Evolutionary conservation across 1,140 invertebrate species (phyloP).

Genomic region (Pogonognathellus flavescens): DNA sequence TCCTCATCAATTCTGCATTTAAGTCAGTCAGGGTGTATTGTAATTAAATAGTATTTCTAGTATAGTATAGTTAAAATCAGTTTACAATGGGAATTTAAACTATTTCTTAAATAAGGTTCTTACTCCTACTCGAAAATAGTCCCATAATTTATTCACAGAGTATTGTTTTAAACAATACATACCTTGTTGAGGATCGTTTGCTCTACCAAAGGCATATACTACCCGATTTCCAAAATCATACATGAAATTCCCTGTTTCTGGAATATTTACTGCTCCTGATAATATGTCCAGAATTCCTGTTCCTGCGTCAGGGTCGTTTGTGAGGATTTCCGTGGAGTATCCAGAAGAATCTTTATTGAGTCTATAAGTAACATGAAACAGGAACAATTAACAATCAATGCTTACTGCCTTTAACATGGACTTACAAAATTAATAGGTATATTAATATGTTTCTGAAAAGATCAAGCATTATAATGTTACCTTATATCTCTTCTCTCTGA

Average conservation of each 20-base stretch:
- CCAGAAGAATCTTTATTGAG: slow-evolving; percentile 19
- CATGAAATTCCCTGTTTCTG: slow-evolving; percentile 63
- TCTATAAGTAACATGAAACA: too few species aligned
- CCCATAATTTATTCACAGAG: slow-evolving; percentile 67
- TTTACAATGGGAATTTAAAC: slow-evolving; percentile 29
- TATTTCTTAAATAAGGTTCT: slow-evolving; percentile 64
- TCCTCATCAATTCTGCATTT: slow-evolving; percentile 9
- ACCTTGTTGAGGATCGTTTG: slow-evolving; percentile 66
- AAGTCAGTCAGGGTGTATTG: slow-evolving; percentile 37
- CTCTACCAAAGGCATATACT: slow-evolving; percentile 63
- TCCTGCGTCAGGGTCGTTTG: slow-evolving; percentile 65
- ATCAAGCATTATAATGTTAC: neutral
- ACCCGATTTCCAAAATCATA: slow-evolving; percentile 67
- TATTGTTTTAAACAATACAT: slow-evolving; percentile 67
- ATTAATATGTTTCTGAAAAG: neutral
- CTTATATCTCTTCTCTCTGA: slow-evolving; percentile 52
- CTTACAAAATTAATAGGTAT: neutral
- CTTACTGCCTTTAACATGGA: neutral
- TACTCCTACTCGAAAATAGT: slow-evolving; percentile 64
- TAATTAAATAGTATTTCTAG: slow-evolving; percentile 7
- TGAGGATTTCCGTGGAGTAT: slow-evolving; percentile 56
- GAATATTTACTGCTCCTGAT: slow-evolving; percentile 63
- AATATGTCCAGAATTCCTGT: slow-evolving; percentile 63
- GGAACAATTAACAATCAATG: too few species aligned
- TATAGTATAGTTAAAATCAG: neutral